Conservation (phyloP, 1,140 invertebrate genomes). For the Aphaenogaster rudis region DNA sequence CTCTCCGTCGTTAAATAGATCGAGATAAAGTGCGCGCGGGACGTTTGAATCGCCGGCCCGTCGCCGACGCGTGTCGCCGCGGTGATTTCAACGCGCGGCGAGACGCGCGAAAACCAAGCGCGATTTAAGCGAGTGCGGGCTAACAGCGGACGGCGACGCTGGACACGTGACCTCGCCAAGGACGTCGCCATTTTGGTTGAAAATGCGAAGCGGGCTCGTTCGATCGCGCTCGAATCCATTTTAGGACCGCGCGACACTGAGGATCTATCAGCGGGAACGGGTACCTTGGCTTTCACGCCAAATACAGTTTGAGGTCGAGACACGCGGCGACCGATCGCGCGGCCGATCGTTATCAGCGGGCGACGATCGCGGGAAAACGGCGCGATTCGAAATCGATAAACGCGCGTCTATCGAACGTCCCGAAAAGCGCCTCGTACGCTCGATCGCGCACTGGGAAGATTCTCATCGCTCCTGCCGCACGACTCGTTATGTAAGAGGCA, state of each 20-base stretch:
- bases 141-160: conserved; percentile 7
- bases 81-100: conserved; percentile 75
- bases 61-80: neutral
- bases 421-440: conserved; percentile 24
- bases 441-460: conserved; percentile 72
- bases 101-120: conserved; percentile 18
- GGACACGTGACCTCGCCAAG: conserved; percentile 84
- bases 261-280: conserved; percentile 24
- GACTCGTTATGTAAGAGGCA: conserved; percentile 69
- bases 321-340: neutral
- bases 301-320: conserved; percentile 25
- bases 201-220: conserved; percentile 67
- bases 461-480: conserved; percentile 74
- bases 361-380: neutral
- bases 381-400: neutral
- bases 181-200: conserved; percentile 82
- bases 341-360: conserved; percentile 1
- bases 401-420: neutral
- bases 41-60: conserved; percentile 63
- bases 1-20: neutral
- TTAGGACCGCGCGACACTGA: conserved; percentile 46
- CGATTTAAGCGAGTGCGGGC: conserved; percentile 19
- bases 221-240: conserved; percentile 24
- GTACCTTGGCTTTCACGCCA: conserved; percentile 53
- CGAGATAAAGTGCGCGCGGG: neutral